Base-by-base conservation (phyloP, 2,113 vertebrate species). In the Pelvicachromis taeniatus region DNA sequence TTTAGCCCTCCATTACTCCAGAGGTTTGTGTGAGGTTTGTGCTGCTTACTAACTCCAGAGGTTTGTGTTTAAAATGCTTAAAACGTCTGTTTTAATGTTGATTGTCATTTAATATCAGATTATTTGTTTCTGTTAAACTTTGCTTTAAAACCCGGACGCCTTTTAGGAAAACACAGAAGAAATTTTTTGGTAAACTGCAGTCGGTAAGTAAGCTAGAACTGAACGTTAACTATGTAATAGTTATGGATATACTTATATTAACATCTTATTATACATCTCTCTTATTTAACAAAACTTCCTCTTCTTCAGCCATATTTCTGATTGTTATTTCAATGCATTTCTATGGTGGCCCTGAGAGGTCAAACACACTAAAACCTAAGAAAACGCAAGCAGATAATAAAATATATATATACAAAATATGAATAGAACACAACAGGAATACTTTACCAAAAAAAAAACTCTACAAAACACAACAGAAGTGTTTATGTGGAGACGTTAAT, bases 261-360 rank as follows among this genome's bases (percentile, higher is more conserved):
- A 45, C 7, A 68, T 10, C 63, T 42, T 42, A 16, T 42, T 42
- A 13, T 42, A 42, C 10, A 4, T 11, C 11, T 42, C 4, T 42
- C 11, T 42, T 40, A 42, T 68, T 68, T 42, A 23, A 26, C 38
- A 42, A 42, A 42, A 42, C 21, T 68, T 3, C 38, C 0, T 68
- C 3, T 42, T 42, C 19, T 40, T 65, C 33, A 65, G 19, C 10
- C 61, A 9, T 65, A 40, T 40, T 65, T 38, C 40, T 40, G 11
- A 14, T 21, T 65, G 0, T 40, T 40, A 65, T 40, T 40, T 21
- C 0, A 40, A 65, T 65, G 35, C 35, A 65, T 40, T 33, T 0
- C 6, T 63, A 21, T 0, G 19, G 59, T 63, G 33, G 33, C 59
- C 33, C 59, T 63, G 33, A 38, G 59, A 63, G 59, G 19, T 63